phyloP scores from a whole-genome alignment of 2,797 vertebrate genomes.

The Hyperoplus lanceolatus region DNA sequence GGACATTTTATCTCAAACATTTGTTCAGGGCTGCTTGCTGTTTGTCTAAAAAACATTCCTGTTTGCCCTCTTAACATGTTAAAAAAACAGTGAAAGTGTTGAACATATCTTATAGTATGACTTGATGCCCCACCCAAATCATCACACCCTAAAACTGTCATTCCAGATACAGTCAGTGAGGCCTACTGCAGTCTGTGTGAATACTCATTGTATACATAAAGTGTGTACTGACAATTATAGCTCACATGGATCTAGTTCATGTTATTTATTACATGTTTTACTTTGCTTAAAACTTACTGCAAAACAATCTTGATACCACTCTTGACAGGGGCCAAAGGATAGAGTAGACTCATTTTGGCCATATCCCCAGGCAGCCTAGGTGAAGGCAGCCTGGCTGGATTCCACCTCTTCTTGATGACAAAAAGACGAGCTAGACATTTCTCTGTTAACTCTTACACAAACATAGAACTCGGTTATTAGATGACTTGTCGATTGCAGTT shows the following conservation, averaged over 20 bases:
- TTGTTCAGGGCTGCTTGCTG: background rate
- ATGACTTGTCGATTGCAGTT: background rate
- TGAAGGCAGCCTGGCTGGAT: conserved; percentile 43
- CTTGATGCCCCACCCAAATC: conserved; percentile 51
- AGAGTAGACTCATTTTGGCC: conserved; percentile 33
- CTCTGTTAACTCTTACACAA: background rate
- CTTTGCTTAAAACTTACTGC: conserved; percentile 7
- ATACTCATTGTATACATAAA: background rate
- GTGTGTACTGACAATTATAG: background rate
- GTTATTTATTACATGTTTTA: conserved; percentile 21
- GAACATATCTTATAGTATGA: background rate
- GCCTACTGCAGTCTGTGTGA: conserved; percentile 16
- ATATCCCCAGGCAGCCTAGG: conserved; percentile 30
- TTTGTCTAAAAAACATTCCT: conserved; percentile 1
- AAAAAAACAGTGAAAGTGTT: conserved; percentile 1
- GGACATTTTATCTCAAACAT: background rate
- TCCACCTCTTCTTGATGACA: conserved; percentile 41
- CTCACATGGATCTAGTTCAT: background rate
- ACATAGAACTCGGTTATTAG: background rate
- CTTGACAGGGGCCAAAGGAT: conserved; percentile 27
- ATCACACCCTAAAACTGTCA: conserved; percentile 58
- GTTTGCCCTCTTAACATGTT: background rate
- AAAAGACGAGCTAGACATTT: conserved; percentile 5
- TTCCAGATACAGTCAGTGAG: conserved; percentile 44
- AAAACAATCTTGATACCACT: conserved; percentile 29